These are phyloP conservation scores for Rhingia campestris DNA, from an alignment of 2,888 invertebrate species.

Conservation along the genomic window DNA sequence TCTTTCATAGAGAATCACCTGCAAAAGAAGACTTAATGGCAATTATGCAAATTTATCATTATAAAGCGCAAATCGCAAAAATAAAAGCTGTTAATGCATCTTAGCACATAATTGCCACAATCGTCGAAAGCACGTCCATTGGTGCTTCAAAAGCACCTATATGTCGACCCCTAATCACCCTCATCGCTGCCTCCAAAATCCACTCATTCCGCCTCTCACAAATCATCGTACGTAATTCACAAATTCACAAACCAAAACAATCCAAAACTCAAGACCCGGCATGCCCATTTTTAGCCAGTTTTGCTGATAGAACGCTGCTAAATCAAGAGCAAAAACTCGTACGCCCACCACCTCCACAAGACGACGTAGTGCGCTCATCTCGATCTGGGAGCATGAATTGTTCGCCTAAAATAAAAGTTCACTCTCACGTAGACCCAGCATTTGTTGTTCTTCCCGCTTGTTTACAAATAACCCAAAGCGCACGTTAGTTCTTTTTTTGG, in stretches of 20 bases:
- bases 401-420: conserved; percentile 66
- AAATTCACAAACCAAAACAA: conserved; percentile 6
- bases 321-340: conserved; percentile 11
- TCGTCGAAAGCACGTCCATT: no score
- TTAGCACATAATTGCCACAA: no score
- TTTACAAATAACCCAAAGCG: conserved; percentile 34
- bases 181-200: neutral
- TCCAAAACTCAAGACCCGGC: conserved; percentile 28
- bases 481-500: conserved; percentile 9
- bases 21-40: no score
- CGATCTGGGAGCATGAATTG: conserved; percentile 68
- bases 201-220: conserved; percentile 6
- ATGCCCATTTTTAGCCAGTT: conserved; percentile 67
- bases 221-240: conserved; percentile 1
- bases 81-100: no score
- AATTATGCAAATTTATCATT: no score
- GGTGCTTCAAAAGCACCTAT: no score
- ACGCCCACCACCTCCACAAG: conserved; percentile 41
- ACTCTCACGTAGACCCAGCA: conserved; percentile 8
- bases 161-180: no score
- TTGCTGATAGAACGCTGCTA: conserved; percentile 32
- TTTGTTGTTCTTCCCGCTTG: conserved; percentile 6
- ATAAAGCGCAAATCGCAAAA: no score
- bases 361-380: conserved; percentile 8
- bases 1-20: no score